Evolutionary conservation across 1,140 invertebrate species (phyloP).

Genomic region (Triops longicaudatus): DNA sequence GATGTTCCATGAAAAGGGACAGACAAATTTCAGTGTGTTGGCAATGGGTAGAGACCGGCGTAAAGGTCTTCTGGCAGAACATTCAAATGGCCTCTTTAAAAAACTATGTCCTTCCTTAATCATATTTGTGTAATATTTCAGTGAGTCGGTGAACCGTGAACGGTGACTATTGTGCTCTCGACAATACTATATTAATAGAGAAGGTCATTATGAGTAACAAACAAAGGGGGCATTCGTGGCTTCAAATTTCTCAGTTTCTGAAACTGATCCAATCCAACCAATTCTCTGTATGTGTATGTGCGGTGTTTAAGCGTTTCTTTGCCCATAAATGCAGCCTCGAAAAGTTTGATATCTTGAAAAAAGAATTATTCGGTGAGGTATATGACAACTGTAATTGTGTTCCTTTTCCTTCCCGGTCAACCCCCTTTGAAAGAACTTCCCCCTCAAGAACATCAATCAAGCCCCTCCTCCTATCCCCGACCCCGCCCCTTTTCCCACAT

Average conservation of each 20-base stretch:
- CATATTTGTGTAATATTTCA: neutral
- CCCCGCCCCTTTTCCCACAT: neutral
- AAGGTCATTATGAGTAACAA: neutral
- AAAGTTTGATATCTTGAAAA: neutral
- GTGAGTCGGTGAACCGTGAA: neutral
- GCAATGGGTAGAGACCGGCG: too few species aligned
- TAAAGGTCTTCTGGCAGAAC: neutral
- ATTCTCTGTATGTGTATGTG: neutral
- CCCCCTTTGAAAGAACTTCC: too few species aligned
- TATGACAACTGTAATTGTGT: conserved; percentile 5
- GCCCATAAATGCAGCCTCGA: conserved; percentile 3
- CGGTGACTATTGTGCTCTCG: neutral
- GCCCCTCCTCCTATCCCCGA: neutral
- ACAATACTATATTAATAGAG: neutral
- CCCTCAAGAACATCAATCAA: neutral
- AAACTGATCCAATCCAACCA: neutral
- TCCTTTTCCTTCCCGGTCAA: neutral
- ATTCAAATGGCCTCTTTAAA: neutral
- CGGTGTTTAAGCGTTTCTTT: neutral
- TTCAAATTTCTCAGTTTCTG: conserved; percentile 12
- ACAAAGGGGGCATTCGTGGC: neutral
- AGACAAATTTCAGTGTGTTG: too few species aligned
- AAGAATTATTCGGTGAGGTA: neutral
- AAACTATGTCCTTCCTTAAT: neutral
- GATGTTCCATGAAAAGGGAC: neutral